Evolutionary conservation across 2,888 invertebrate genomes (phyloP), one percentile per base, ranked within the genome.

Genomic region (Anthoptus insignis): DNA sequence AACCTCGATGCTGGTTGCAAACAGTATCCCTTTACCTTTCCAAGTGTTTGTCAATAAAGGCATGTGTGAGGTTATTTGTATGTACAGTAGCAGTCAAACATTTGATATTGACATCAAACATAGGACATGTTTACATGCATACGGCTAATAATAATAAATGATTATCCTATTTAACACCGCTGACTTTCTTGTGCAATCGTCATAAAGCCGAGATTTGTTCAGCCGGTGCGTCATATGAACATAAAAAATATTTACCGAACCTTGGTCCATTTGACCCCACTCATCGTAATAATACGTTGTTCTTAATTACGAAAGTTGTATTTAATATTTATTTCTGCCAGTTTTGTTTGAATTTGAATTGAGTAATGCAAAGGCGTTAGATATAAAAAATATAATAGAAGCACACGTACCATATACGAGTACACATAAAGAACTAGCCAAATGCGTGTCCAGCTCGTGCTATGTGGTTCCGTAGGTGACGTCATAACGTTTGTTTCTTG

Each of bases 101-200:
- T 66, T 66, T 39, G 59, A 68, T 68, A 66, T 68, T 68, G 59
- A 64, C 66, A 19, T n/a, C 56, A 58, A 64, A 68, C 68, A 49
- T 34, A 16, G 56, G 37, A 13, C 56, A 59, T 66, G 64, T 66
- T 59, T 64, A 59, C 27, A 22, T 0, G 32, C 52, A 53, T 34
- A 59, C 45, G 52, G 53, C 60, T 60, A 60, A 60, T 60, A 9
- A 32, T 19, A 39, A 2, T 53, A 32, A 39, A 42, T 9, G 42
- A 22, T 53, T 13, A 13, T 22, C 29, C 21, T 24, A 45, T 27
- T 37, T 32, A 19, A 21, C 24, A 21, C 45, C 22, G 14, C 11
- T 53, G 13, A 29, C 34, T 49, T 52, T 53, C 29, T 9, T 60
- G 29, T 45, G n/a, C 19, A 22, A 22, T 42, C 32, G 42, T 22